phyloP scores from a whole-genome alignment of 2,113 vertebrate species.

The Poecile atricapillus region DNA sequence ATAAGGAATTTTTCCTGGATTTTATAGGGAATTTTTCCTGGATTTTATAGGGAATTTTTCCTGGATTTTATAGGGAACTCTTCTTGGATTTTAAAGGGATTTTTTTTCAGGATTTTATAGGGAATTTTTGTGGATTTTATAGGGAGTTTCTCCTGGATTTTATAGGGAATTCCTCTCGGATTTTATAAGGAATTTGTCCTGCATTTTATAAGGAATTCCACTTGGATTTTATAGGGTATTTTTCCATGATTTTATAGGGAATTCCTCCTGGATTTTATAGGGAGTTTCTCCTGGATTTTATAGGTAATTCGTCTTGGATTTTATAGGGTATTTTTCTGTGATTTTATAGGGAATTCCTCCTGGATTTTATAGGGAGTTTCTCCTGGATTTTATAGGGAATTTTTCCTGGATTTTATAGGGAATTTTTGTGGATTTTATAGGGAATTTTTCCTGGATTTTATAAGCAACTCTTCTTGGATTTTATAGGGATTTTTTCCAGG shows the following conservation, averaged over 20 bases:
- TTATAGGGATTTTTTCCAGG: no score
- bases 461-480: neutral
- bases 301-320: no score
- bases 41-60: no score
- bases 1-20: fast-evolving
- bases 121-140: neutral
- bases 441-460: neutral
- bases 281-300: no score
- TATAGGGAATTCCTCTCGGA: neutral
- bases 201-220: no score
- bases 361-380: neutral
- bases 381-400: neutral
- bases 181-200: no score
- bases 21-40: neutral
- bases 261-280: neutral
- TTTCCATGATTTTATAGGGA: no score
- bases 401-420: neutral
- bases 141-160: neutral
- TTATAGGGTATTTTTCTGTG: no score
- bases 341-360: no score
- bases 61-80: neutral
- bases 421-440: neutral
- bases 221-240: neutral
- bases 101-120: fast-evolving
- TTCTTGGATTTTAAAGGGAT: no score